Percentiles rank a stretch among this genome's conserved stretches.
These are phyloP conservation scores for Diorhabda carinulata DNA, from an alignment of 1,140 invertebrate species.

Conservation along the genomic window DNA sequence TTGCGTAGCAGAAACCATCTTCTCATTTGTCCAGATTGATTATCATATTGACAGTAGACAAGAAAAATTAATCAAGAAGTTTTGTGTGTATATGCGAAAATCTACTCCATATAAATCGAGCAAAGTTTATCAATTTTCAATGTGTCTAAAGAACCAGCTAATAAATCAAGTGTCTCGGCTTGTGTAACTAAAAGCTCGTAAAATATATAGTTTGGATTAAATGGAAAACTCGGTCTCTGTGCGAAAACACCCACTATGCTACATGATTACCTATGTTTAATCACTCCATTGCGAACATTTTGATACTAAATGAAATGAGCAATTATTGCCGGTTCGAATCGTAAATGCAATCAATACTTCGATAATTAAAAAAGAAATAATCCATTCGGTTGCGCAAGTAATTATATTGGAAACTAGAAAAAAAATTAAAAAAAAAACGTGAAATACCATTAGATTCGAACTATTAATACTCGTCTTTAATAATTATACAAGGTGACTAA, in stretches of 20 bases:
- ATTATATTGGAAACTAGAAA: too few relatives aligned
- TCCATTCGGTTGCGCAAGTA: too few relatives aligned
- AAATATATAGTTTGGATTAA: slow-evolving; percentile 3
- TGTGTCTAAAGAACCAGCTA: not conserved
- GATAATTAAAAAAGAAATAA: too few relatives aligned
- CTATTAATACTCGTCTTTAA: too few relatives aligned
- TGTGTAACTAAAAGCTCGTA: not conserved
- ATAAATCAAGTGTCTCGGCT: not conserved
- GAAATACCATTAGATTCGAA: too few relatives aligned
- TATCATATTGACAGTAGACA: too few relatives aligned
- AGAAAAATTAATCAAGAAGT: too few relatives aligned
- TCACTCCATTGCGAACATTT: slow-evolving; percentile 1
- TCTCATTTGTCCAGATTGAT: too few relatives aligned
- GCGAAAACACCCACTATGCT: not conserved
- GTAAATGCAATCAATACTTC: too few relatives aligned
- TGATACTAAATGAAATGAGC: not conserved
- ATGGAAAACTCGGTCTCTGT: not conserved
- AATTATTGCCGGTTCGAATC: not conserved
- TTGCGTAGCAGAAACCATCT: too few relatives aligned
- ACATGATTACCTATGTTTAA: slow-evolving; percentile 2
- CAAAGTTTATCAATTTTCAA: not conserved
- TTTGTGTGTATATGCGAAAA: not conserved
- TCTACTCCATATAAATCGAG: not conserved
- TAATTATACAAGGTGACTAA: too few relatives aligned
- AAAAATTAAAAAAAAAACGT: too few relatives aligned